Percentiles rank a stretch among this genome's conserved stretches.
Conservation (phyloP, 2,113 vertebrate genomes). For the Hylia prasina region DNA sequence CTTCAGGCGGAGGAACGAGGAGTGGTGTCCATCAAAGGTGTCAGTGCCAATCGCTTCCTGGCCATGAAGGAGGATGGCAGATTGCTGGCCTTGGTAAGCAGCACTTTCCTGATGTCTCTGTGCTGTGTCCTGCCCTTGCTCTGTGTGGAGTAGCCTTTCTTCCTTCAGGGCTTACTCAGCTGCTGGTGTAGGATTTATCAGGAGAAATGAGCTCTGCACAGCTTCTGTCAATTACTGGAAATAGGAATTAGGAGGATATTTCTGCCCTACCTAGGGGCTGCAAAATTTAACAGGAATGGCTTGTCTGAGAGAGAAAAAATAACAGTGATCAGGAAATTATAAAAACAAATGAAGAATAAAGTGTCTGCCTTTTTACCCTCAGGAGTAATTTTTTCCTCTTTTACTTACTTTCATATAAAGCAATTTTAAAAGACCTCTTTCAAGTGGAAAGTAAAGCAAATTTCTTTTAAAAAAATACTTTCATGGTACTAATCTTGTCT, state of each 20-base stretch:
- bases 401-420: neutral
- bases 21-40: conserved; percentile 92
- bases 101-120: neutral
- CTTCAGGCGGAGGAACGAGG: conserved; percentile 93
- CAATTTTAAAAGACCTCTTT: neutral
- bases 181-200: neutral
- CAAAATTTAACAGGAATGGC: neutral
- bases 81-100: conserved; percentile 88
- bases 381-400: neutral
- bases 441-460: neutral
- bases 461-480: neutral
- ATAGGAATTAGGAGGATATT: neutral
- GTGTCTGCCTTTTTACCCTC: no score
- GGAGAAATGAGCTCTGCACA: neutral
- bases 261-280: neutral
- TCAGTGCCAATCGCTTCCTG: conserved; percentile 90
- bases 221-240: neutral
- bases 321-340: neutral
- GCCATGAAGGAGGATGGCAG: conserved; percentile 94
- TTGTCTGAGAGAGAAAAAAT: neutral
- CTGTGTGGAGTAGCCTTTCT: neutral
- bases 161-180: neutral
- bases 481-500: no score
- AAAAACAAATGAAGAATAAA: neutral
- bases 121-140: neutral